These are phyloP conservation scores for Alexandromys fortis DNA, from an alignment of 2,113 vertebrate genomes.

Conservation along the genomic window DNA sequence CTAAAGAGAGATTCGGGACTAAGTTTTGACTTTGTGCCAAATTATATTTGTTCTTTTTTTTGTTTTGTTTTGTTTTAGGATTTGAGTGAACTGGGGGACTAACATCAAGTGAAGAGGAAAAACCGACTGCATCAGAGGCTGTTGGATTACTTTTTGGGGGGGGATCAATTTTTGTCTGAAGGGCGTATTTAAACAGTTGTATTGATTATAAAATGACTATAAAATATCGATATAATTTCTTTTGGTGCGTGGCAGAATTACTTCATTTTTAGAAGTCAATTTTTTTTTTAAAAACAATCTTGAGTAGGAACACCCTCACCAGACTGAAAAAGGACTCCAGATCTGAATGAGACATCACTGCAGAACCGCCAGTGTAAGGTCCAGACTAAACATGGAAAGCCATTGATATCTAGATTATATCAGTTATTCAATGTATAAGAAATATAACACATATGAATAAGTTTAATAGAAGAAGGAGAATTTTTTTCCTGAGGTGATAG, in stretches of 20 bases:
- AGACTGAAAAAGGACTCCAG: neutral
- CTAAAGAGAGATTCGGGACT: slow-evolving; percentile 36
- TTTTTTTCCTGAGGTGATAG: neutral
- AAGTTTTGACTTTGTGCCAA: slow-evolving; percentile 53
- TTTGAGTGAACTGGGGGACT: slow-evolving; percentile 1
- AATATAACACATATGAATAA: slow-evolving; percentile 27
- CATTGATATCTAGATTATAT: neutral
- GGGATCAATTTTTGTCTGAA: neutral
- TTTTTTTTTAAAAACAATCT: neutral
- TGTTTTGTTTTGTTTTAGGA: neutral
- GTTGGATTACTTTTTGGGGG: neutral
- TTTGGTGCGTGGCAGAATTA: neutral
- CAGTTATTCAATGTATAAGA: neutral
- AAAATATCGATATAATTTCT: slow-evolving; percentile 31
- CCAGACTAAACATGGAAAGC: neutral
- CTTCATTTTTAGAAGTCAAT: slow-evolving; percentile 20
- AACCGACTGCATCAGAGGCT: neutral
- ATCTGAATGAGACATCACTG: neutral
- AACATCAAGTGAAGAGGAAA: neutral
- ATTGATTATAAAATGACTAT: slow-evolving; percentile 29
- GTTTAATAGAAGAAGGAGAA: slow-evolving; percentile 8
- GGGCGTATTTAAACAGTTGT: slow-evolving; percentile 30
- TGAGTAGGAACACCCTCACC: neutral
- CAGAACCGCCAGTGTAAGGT: neutral
- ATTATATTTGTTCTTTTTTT: slow-evolving; percentile 32